phyloP scores from a whole-genome alignment of 2,888 invertebrate species.

The Clepsis dumicolana region DNA sequence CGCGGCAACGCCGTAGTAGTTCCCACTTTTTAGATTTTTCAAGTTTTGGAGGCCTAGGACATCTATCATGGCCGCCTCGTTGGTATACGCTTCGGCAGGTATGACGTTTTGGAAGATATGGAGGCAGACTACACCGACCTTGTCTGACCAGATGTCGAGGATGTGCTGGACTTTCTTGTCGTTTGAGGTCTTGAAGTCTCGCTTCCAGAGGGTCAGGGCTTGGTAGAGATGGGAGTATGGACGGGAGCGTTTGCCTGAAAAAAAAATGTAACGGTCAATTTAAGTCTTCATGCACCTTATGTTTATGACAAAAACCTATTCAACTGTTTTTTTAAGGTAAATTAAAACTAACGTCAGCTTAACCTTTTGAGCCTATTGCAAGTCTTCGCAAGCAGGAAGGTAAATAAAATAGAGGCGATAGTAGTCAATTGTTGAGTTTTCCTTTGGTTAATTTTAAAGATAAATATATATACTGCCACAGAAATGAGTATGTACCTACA shows the following conservation, averaged over 20 bases:
- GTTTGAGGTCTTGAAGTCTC: conserved; percentile 73
- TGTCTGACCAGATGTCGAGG: conserved; percentile 94
- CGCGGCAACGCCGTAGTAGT: conserved; percentile 92
- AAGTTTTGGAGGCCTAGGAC: conserved; percentile 92
- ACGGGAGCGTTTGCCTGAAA: conserved; percentile 89
- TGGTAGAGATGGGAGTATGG: conserved; percentile 97
- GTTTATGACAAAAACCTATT: too few relatives aligned
- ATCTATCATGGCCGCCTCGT: conserved; percentile 98
- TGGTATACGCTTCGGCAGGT: conserved; percentile 96
- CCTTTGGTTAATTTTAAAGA: too few relatives aligned
- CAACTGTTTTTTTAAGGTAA: too few relatives aligned
- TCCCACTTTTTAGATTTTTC: conserved; percentile 92
- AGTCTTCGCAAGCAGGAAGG: too few relatives aligned
- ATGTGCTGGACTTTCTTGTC: conserved; percentile 91
- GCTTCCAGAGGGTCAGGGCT: conserved; percentile 90
- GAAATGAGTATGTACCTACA: too few relatives aligned
- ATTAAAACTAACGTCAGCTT: too few relatives aligned
- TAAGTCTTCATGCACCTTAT: neutral
- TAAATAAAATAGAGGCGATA: too few relatives aligned
- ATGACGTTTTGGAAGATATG: conserved; percentile 96
- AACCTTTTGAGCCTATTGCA: too few relatives aligned
- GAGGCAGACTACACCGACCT: conserved; percentile 95
- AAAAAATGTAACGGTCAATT: neutral
- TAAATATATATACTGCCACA: too few relatives aligned
- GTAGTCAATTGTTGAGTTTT: too few relatives aligned